Evolutionary conservation across 2,888 invertebrate genomes (phyloP), one percentile per base, ranked within the genome.

Genomic region (Leptopterna dolabrata): DNA sequence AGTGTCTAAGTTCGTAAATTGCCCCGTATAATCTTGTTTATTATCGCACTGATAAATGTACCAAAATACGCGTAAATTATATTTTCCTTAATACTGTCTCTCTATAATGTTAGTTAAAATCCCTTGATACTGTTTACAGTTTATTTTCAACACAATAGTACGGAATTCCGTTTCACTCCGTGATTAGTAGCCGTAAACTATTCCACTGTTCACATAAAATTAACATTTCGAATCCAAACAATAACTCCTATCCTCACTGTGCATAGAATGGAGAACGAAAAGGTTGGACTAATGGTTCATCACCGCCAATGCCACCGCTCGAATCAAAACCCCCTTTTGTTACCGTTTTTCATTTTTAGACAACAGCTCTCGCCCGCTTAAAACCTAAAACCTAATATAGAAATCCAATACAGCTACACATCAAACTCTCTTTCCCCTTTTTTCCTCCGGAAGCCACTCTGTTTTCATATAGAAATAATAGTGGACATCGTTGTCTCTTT

Each of bases 401-500:
- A 82, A 63, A 30, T 36, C 55, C 29, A 83, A 70, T 71, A 24
- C 41, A 71, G 41, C 45, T 41, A 41, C 41, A 63, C 24, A 63
- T 7, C 43, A 16, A n/a, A n/a, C 36, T 63, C 30, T 43, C 41
- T 30, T 19, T 51, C 76, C 41, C 63, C 27, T 78, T 82, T 55
- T 82, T 36, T 30, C 71, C 71, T 24, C 14, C 19, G 47, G 76
- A 87, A 47, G 47, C 19, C 45, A 14, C 29, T 43, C 71, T 14
- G 71, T 47, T 76, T 73, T 85, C 85, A 63, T 45, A 47, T 73
- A 76, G 51, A 51, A 76, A 85, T 85, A 76, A 76, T 85, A 73
- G 76, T 85, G 45, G 51, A 76, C 85, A 76, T 47, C 73, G 85
- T 47, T 78, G 78, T 36, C 43, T 63, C 78, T 87, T 83, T 78